These are phyloP conservation scores for Allygus modestus DNA, from an alignment of 2,888 invertebrate species.

Conservation along the genomic window DNA sequence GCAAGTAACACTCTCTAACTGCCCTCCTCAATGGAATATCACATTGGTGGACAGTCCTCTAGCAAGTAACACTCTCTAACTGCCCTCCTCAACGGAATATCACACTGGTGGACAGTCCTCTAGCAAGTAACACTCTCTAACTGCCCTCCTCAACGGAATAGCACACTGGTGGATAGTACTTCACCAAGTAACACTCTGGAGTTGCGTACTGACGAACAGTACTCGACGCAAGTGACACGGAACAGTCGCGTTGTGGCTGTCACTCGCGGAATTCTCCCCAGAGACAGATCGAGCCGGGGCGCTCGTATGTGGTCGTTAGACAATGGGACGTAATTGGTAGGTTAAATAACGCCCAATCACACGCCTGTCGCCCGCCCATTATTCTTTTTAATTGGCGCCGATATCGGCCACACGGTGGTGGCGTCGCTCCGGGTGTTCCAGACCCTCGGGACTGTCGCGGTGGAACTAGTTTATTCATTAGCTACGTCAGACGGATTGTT, in stretches of 20 bases:
- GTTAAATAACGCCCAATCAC: slow-evolving; percentile 54
- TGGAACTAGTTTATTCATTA: too few relatives aligned
- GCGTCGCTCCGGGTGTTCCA: neutral
- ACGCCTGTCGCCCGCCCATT: slow-evolving; percentile 55
- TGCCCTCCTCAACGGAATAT: too few relatives aligned
- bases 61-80: neutral
- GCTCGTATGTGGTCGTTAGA: slow-evolving; percentile 38
- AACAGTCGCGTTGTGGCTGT: slow-evolving; percentile 28
- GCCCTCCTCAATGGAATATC: too few relatives aligned
- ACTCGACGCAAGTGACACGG: neutral
- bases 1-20: too few relatives aligned
- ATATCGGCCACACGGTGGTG: neutral
- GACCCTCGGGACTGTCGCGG: neutral
- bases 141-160: too few relatives aligned
- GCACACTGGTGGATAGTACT: too few relatives aligned
- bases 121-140: neutral
- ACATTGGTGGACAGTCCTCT: too few relatives aligned
- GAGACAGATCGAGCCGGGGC: slow-evolving; percentile 44
- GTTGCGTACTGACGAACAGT: too few relatives aligned
- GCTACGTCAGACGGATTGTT: too few relatives aligned
- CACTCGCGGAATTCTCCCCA: slow-evolving; percentile 56
- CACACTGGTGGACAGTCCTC: too few relatives aligned
- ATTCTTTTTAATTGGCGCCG: slow-evolving; percentile 57
- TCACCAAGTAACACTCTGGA: too few relatives aligned
- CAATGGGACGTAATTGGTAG: slow-evolving; percentile 54